Evolutionary conservation across 2,113 vertebrate genomes (phyloP).

Genomic region (Ictalurus furcatus): DNA sequence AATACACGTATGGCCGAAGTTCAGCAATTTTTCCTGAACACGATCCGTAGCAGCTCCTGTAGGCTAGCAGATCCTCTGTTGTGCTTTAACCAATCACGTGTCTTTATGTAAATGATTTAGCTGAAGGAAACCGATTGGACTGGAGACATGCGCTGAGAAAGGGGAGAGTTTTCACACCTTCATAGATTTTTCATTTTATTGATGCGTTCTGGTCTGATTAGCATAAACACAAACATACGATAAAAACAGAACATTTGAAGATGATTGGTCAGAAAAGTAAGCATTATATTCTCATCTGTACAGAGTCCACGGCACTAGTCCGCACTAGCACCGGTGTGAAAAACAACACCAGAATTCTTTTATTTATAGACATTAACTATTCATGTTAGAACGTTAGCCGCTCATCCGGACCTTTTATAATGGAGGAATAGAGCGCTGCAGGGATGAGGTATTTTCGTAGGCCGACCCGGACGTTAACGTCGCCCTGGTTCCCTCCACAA

Average conservation of each 20-base stretch:
- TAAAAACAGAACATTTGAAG: background rate
- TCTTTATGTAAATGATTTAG: background rate
- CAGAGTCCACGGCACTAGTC: too few relatives aligned
- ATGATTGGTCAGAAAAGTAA: background rate
- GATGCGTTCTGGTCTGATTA: background rate
- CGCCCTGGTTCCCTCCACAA: too few relatives aligned
- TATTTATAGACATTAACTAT: too few relatives aligned
- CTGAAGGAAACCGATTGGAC: background rate
- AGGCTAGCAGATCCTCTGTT: background rate
- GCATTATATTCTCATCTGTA: background rate
- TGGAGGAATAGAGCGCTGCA: too few relatives aligned
- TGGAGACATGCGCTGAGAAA: background rate
- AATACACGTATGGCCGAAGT: background rate
- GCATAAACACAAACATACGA: background rate
- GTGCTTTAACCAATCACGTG: background rate
- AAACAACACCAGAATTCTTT: background rate
- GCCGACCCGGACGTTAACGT: too few relatives aligned
- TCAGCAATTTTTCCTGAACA: background rate
- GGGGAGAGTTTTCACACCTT: background rate
- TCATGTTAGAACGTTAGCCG: too few relatives aligned
- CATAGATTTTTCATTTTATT: background rate
- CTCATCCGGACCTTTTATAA: too few relatives aligned
- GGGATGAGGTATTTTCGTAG: too few relatives aligned
- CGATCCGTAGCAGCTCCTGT: background rate
- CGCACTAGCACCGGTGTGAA: too few relatives aligned